Conservation (phyloP, 1,140 invertebrate genomes). For the Drosophila ohnishii region DNA sequence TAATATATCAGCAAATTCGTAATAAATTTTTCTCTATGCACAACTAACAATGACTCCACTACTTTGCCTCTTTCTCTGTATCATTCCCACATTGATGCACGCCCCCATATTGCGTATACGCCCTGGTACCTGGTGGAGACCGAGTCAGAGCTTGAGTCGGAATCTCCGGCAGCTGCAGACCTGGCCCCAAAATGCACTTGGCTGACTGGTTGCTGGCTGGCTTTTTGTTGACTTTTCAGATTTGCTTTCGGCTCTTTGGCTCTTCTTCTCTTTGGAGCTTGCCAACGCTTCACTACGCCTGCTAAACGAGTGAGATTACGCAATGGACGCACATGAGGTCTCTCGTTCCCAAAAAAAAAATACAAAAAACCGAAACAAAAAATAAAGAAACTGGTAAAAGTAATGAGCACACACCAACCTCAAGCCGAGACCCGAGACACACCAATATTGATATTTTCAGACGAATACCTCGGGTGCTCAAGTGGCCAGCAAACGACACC, state of each 20-base stretch:
- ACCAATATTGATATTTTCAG: constrained; percentile 78
- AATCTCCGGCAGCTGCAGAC: constrained; percentile 40
- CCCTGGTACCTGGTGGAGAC: constrained; percentile 19
- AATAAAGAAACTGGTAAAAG: constrained; percentile 62
- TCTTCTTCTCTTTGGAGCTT: constrained; percentile 56
- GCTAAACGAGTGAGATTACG: constrained; percentile 75
- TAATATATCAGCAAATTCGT: too few species aligned
- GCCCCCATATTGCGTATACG: constrained; percentile 51
- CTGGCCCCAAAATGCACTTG: constrained; percentile 64
- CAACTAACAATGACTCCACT: constrained; percentile 25
- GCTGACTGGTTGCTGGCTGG: constrained; percentile 46
- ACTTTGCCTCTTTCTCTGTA: constrained; percentile 20
- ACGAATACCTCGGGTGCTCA: constrained; percentile 58
- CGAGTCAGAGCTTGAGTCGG: constrained; percentile 8
- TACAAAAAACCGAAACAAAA: constrained; percentile 7
- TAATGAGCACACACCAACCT: constrained; percentile 64
- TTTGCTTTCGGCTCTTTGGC: constrained; percentile 45
- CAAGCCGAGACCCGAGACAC: constrained; percentile 35
- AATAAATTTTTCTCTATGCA: constrained; percentile 3
- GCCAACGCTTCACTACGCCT: constrained; percentile 70
- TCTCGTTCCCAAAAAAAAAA: constrained; percentile 9
- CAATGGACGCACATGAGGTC: constrained; percentile 75
- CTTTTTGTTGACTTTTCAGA: constrained; percentile 75
- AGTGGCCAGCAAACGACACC: constrained; percentile 60
- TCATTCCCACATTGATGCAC: constrained; percentile 49